Conservation (phyloP, 2,113 vertebrate species). For the Mus spicilegus region DNA sequence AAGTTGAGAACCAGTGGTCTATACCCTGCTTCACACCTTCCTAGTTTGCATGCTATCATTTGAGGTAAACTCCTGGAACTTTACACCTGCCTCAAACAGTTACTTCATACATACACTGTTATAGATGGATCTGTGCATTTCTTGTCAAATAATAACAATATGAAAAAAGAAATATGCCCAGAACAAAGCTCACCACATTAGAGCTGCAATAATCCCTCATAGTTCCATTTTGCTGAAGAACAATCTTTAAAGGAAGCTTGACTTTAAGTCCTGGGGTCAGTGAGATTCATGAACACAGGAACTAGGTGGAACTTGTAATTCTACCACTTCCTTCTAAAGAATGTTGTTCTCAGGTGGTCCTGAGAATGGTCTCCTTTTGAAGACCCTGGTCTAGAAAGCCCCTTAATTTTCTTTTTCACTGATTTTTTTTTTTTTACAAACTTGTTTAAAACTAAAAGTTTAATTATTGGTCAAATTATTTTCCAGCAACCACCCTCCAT, state of each 20-base stretch:
- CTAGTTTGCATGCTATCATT: constrained; percentile 26
- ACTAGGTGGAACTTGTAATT: constrained; percentile 23
- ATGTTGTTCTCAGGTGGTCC: background rate
- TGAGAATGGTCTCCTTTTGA: background rate
- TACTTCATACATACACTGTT: background rate
- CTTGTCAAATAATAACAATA: constrained; percentile 19
- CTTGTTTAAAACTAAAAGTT: background rate
- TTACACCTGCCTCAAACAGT: constrained; percentile 27
- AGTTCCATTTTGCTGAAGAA: constrained; percentile 3
- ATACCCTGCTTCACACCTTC: background rate
- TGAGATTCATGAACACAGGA: constrained; percentile 37
- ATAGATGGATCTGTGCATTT: background rate
- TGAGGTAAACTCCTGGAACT: background rate
- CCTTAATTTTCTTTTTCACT: background rate
- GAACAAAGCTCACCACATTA: constrained; percentile 25
- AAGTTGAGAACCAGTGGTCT: background rate
- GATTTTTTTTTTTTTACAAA: constrained; percentile 26
- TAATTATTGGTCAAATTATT: constrained; percentile 9
- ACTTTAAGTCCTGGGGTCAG: background rate
- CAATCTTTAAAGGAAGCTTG: background rate
- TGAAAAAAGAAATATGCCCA: constrained; percentile 7
- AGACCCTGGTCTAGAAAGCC: background rate
- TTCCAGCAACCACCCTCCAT: background rate
- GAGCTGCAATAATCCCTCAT: background rate
- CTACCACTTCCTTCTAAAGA: background rate